These are phyloP conservation scores for Oreotrochilus melanogaster DNA, from an alignment of 2,113 vertebrate species.

Conservation along the genomic window DNA sequence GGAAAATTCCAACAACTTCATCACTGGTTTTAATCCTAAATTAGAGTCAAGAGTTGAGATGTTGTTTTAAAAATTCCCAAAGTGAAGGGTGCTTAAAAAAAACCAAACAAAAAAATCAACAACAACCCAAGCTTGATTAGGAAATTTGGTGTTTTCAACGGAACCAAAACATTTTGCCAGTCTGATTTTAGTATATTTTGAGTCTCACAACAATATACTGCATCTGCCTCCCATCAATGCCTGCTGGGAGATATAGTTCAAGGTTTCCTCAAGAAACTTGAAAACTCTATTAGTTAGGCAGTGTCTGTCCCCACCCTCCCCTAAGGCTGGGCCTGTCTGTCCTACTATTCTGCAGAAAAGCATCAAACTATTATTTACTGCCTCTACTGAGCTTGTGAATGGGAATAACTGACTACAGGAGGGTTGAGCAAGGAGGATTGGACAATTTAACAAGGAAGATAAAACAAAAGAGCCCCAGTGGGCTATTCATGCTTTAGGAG, in stretches of 20 bases:
- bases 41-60: not conserved
- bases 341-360: not conserved
- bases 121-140: not conserved
- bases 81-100: not conserved
- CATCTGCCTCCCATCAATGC: not conserved
- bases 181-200: not conserved
- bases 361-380: not conserved
- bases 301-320: not conserved
- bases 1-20: conserved; percentile 55
- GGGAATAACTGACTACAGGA: not conserved
- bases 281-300: not conserved
- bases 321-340: not conserved
- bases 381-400: not conserved
- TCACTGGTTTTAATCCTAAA: not conserved
- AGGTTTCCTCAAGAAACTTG: not conserved
- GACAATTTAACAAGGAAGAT: not conserved
- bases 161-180: not conserved
- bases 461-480: not conserved
- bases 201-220: not conserved
- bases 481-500: not conserved
- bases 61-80: not conserved
- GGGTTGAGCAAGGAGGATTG: not conserved
- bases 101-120: not conserved
- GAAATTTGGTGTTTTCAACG: not conserved
- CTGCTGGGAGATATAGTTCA: conserved; percentile 30